phyloP scores from a whole-genome alignment of 1,140 invertebrate species.

The Bactericera cockerelli region DNA sequence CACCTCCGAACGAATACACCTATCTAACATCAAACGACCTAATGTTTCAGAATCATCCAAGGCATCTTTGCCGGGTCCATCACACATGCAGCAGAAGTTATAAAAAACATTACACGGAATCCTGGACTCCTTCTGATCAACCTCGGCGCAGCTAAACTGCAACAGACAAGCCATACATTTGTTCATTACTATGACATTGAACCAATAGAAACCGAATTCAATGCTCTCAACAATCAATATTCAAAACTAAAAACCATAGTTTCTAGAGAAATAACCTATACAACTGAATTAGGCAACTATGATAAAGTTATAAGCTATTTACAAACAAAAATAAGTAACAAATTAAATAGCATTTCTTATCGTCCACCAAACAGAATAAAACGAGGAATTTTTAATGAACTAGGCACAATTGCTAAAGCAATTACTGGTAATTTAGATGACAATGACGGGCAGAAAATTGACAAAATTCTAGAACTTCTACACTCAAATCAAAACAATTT shows the following conservation, averaged over 20 bases:
- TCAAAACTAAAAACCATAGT: too few relatives aligned
- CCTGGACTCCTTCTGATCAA: neutral
- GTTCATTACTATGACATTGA: neutral
- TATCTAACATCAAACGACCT: neutral
- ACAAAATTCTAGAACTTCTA: neutral
- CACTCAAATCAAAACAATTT: neutral
- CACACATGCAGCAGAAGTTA: neutral
- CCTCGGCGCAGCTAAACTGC: slow-evolving; percentile 6
- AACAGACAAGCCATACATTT: neutral
- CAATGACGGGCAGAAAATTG: neutral
- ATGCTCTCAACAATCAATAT: neutral
- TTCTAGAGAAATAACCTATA: too few relatives aligned
- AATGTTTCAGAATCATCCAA: neutral
- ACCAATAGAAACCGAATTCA: neutral
- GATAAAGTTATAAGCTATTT: neutral
- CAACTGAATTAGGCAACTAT: neutral
- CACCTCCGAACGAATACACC: neutral
- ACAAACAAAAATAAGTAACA: neutral
- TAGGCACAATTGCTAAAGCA: too few relatives aligned
- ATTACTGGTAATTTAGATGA: too few relatives aligned
- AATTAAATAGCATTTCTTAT: neutral
- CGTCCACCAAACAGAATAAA: too few relatives aligned
- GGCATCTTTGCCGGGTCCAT: too few relatives aligned
- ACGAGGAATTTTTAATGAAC: too few relatives aligned
- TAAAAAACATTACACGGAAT: slow-evolving; percentile 4